phyloP scores from a whole-genome alignment of 2,888 invertebrate genomes.

The Prionchulus punctatus region DNA sequence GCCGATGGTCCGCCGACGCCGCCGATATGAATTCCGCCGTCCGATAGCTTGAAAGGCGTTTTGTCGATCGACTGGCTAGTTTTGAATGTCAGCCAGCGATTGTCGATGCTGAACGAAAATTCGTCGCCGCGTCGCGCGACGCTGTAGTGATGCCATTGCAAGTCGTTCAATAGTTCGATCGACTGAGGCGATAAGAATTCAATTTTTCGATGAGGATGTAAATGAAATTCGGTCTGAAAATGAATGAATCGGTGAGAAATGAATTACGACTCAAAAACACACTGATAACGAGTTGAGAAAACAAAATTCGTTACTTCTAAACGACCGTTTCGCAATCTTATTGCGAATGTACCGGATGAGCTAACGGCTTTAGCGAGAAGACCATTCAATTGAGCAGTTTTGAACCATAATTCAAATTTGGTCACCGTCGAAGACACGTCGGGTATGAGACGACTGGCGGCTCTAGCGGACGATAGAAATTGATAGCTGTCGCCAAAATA shows the following conservation, averaged over 20 bases:
- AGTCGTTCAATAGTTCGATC: background rate
- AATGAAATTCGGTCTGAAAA: background rate
- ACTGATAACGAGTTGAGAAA: too few relatives aligned
- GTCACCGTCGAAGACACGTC: background rate
- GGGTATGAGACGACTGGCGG: too few relatives aligned
- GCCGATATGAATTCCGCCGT: background rate
- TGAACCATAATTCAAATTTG: background rate
- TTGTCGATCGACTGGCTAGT: background rate
- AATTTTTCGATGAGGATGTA: background rate
- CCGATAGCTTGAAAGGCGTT: background rate
- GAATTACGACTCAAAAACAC: too few relatives aligned
- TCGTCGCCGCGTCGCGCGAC: background rate
- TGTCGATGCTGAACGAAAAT: background rate
- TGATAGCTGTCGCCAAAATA: slow-evolving; percentile 69
- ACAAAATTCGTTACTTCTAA: background rate
- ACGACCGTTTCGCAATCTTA: background rate
- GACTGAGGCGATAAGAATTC: background rate
- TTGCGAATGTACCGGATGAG: background rate
- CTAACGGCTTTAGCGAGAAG: background rate
- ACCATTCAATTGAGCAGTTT: background rate
- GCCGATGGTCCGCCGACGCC: background rate
- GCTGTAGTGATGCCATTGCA: background rate
- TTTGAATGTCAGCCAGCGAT: background rate
- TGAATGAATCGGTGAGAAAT: background rate
- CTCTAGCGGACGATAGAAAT: background rate